These are phyloP conservation scores for Brachycybe producta DNA, from an alignment of 2,888 invertebrate genomes.

Conservation along the genomic window DNA sequence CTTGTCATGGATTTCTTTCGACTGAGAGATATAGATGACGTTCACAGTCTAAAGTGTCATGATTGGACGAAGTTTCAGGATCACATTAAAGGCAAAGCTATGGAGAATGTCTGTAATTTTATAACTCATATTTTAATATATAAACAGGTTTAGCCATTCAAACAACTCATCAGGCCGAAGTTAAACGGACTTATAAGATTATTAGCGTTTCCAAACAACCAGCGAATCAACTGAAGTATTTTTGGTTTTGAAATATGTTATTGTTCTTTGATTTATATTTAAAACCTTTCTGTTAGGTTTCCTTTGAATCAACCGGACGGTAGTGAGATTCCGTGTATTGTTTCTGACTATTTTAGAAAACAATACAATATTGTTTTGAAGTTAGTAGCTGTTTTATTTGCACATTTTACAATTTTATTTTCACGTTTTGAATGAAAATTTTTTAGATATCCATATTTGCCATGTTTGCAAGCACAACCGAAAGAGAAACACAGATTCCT, in stretches of 20 bases:
- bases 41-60: background rate
- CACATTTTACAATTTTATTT: background rate
- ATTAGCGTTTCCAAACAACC: slow-evolving; percentile 7
- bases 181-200: slow-evolving; percentile 5
- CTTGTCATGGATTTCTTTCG: slow-evolving; percentile 13
- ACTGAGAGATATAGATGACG: no score
- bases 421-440: background rate
- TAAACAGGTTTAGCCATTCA: slow-evolving; percentile 10
- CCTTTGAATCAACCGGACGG: slow-evolving; percentile 8
- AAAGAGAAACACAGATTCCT: slow-evolving; percentile 18
- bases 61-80: background rate
- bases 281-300: no score
- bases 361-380: slow-evolving; percentile 6
- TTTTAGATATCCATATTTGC: slow-evolving; percentile 16
- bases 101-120: no score
- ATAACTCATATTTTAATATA: background rate
- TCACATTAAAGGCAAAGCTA: slow-evolving; percentile 11
- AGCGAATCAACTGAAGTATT: background rate
- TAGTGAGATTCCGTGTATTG: slow-evolving; percentile 2
- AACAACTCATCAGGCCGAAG: background rate
- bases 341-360: slow-evolving; percentile 6
- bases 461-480: slow-evolving; percentile 19
- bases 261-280: no score
- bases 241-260: no score
- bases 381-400: background rate